Percentiles rank a stretch among this genome's conserved stretches.
phyloP scores from a whole-genome alignment of 30 jellyfish, hydroid and myxozoan genomes.

The Turritopsis rubra region DNA sequence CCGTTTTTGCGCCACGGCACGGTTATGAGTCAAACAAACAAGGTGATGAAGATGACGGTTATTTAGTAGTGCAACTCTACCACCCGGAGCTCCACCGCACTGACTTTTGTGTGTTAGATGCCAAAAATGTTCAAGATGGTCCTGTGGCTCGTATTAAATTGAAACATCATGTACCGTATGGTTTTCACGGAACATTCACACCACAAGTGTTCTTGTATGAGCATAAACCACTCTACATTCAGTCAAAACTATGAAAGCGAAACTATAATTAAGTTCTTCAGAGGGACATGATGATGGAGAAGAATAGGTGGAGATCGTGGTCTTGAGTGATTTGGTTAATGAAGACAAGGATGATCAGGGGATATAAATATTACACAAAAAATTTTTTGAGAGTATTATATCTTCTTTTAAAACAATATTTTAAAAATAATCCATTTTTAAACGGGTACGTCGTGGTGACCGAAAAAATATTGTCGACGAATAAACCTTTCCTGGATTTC shows the following conservation, averaged over 20 bases:
- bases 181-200: slow-evolving; percentile 92
- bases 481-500: too few species aligned
- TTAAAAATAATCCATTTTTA: too few species aligned
- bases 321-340: too few species aligned
- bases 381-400: too few species aligned
- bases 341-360: too few species aligned
- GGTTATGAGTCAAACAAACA: slow-evolving; percentile 70
- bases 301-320: too few species aligned
- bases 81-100: slow-evolving; percentile 71
- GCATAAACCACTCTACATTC: slow-evolving; percentile 14
- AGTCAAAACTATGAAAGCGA: slow-evolving; percentile 3
- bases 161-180: slow-evolving; percentile 94
- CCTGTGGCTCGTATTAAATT: slow-evolving; percentile 77
- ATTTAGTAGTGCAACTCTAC: slow-evolving; percentile 76
- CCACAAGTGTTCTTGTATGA: slow-evolving; percentile 80
- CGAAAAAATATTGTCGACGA: too few species aligned
- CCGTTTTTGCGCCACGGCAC: slow-evolving; percentile 86
- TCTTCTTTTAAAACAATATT: too few species aligned
- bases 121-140: slow-evolving; percentile 65
- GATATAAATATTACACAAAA: too few species aligned
- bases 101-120: slow-evolving; percentile 83
- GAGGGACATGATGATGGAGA: too few species aligned
- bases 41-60: slow-evolving; percentile 98
- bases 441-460: too few species aligned
- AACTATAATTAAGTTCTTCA: too few species aligned